Conservation (phyloP, 2,888 invertebrate genomes). For the Carterocephalus palaemon region DNA sequence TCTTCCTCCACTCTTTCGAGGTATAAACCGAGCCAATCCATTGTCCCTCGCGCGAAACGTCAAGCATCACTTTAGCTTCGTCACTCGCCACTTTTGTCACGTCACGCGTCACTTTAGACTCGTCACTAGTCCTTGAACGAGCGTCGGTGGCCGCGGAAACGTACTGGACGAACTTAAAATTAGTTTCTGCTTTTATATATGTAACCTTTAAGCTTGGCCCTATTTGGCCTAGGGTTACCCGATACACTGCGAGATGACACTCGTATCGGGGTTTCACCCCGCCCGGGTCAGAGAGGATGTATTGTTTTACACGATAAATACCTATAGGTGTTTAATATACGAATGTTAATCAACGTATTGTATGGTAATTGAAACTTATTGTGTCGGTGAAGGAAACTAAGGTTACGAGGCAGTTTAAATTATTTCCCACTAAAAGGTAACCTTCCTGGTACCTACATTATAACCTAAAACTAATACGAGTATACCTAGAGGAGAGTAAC, state of each 20-base stretch:
- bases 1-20: too few species aligned
- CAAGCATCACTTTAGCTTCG: too few species aligned
- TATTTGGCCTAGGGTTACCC: slow-evolving; percentile 66
- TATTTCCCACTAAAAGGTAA: too few species aligned
- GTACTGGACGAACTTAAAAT: slow-evolving; percentile 50
- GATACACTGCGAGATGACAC: slow-evolving; percentile 67
- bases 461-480: too few species aligned
- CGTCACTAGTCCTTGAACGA: slow-evolving; percentile 31
- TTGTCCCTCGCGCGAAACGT: too few species aligned
- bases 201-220: slow-evolving; percentile 61
- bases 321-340: slow-evolving; percentile 37
- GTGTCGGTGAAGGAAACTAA: too few species aligned
- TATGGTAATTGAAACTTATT: slow-evolving; percentile 33
- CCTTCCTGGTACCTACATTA: too few species aligned
- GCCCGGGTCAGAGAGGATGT: slow-evolving; percentile 55
- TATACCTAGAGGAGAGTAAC: too few species aligned
- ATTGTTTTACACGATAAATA: slow-evolving; percentile 53
- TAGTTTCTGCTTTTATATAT: slow-evolving; percentile 63
- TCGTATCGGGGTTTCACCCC: slow-evolving; percentile 42
- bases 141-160: slow-evolving; percentile 21
- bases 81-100: background rate
- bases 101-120: background rate
- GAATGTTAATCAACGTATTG: slow-evolving; percentile 32
- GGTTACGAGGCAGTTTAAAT: too few species aligned
- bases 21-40: too few species aligned